Base-by-base conservation (phyloP, 2,113 vertebrate genomes). In the Columbina picui region DNA sequence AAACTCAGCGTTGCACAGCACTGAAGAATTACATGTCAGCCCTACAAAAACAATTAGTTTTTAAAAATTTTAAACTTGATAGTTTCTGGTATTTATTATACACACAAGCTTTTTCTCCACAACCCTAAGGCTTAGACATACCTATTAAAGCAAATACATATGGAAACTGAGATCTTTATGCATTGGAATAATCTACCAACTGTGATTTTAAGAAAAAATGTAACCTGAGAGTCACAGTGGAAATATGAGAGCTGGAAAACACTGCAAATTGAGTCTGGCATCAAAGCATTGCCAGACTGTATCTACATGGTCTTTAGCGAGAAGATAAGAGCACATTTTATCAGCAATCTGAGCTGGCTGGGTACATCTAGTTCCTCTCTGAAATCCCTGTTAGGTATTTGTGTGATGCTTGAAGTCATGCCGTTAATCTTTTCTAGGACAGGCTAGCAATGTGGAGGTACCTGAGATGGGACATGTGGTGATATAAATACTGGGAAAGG, bases 241-340 rank as follows among this genome's bases (percentile, higher is more conserved):
- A 88, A 93, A 32, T 67, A 60, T 0, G 0, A 79, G 43, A 90
- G 16, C 63, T 85, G 61, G 32, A 75, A 84, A 84, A 52, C 20
- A 43, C 27, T 80, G 77, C 41, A 95, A 93, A 82, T 79, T 69
- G 81, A 73, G 64, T 79, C 81, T 89, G 75, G 34, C 78, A 77
- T 96, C 90, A 84, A 86, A 94, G 68, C 59, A 65, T n/a, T 90
- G 63, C 55, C 55, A 32, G 63, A 17, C 85, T 92, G 38, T 91
- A 63, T 88, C 92, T 92, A 32, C 36, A 3, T 65, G 45, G 83
- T 92, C 75, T 90, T 95, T 84, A 88, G 75, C 6, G 2, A 41
- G 55, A 83, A 90, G 94, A 88, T 90, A 94, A 93, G 67, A 89
- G 47, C 12, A 55, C 29, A 1, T 78, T 91, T 94, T 96, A 91